phyloP scores from a whole-genome alignment of 2,797 vertebrate species.

The Karalla daura region DNA sequence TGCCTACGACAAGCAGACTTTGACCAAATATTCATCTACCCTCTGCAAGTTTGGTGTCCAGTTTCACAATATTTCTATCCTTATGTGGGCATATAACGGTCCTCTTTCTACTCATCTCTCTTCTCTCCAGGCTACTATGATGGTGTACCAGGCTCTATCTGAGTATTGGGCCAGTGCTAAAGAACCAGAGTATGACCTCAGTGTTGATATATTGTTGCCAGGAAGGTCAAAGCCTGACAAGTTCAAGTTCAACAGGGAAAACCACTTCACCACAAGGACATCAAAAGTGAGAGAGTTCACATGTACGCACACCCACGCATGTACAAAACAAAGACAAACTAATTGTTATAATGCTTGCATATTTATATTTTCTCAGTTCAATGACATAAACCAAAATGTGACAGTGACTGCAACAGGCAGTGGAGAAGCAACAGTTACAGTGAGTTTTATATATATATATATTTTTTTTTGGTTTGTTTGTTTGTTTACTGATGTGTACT shows the following conservation, averaged over 20 bases:
- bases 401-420: constrained; percentile 55
- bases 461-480: background rate
- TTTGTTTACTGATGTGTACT: background rate
- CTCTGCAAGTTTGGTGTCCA: no score
- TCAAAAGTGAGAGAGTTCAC: constrained; percentile 75
- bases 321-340: no score
- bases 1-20: no score
- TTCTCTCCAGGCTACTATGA: constrained; percentile 84
- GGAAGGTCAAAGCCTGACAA: constrained; percentile 52
- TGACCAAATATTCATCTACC: no score
- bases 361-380: constrained; percentile 50
- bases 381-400: constrained; percentile 63
- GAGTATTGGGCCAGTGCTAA: constrained; percentile 77
- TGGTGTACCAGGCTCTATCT: constrained; percentile 89
- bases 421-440: constrained; percentile 71
- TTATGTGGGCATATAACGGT: no score
- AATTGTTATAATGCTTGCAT: no score
- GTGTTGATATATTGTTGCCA: constrained; percentile 83
- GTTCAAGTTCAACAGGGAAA: constrained; percentile 69
- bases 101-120: no score
- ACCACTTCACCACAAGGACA: constrained; percentile 74
- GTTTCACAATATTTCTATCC: no score
- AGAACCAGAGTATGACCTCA: constrained; percentile 72
- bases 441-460: constrained; percentile 10
- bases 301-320: no score